These are phyloP conservation scores for Meleagris gallopavo DNA, from an alignment of 2,113 vertebrate genomes.

Conservation along the genomic window DNA sequence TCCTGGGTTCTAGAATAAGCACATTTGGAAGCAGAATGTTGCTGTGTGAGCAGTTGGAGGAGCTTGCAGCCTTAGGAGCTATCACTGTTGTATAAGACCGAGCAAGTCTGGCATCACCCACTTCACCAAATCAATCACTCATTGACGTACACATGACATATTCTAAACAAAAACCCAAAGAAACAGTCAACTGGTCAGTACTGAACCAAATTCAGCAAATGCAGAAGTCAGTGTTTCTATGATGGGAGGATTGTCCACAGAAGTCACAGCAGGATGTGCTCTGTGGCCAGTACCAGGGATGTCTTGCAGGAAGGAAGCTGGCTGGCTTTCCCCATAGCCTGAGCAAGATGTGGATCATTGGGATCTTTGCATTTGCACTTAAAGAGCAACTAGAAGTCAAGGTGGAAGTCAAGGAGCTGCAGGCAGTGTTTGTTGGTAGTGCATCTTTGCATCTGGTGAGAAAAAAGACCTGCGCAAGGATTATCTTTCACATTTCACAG, in stretches of 20 bases:
- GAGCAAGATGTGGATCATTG: neutral
- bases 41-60: neutral
- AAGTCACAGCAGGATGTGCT: neutral
- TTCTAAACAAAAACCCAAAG: neutral
- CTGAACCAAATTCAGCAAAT: neutral
- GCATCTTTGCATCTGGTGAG: neutral
- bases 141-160: neutral
- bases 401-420: neutral
- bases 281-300: neutral
- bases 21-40: neutral
- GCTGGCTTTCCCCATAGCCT: neutral
- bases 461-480: neutral
- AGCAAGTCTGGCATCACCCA: neutral
- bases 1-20: neutral
- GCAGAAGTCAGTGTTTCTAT: fast-evolving
- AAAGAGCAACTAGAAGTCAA: neutral
- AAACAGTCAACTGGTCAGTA: neutral
- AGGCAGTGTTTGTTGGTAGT: neutral
- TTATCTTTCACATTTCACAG: neutral
- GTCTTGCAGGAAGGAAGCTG: neutral
- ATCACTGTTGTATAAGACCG: neutral
- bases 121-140: neutral
- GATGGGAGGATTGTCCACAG: neutral
- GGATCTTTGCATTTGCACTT: neutral
- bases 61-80: neutral